Evolutionary conservation across 1,140 invertebrate genomes (phyloP).

Genomic region (Thrips palmi): DNA sequence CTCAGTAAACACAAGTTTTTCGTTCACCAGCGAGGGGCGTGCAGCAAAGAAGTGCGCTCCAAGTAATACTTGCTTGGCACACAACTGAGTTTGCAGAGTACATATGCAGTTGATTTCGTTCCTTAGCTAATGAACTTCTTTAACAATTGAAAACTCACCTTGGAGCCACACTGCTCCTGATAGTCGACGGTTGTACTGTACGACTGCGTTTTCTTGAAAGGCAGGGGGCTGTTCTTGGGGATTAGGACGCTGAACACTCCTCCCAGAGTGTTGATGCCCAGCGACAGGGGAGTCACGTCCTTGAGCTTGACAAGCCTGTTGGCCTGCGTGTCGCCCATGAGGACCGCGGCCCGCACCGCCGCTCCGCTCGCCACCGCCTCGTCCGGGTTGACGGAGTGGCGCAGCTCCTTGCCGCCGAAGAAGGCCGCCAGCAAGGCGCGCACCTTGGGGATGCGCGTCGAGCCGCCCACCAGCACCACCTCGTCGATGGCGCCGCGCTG

Average conservation of each 20-base stretch:
- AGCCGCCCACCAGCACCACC: conserved; percentile 51
- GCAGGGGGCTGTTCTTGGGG: conserved; percentile 43
- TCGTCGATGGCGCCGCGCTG: conserved; percentile 45
- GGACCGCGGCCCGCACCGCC: conserved; percentile 32
- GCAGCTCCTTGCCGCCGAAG: conserved; percentile 45
- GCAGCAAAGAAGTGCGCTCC: too few relatives aligned
- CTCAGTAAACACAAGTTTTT: too few relatives aligned
- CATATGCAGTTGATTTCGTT: too few relatives aligned
- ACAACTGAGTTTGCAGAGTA: too few relatives aligned
- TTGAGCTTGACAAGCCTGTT: conserved; percentile 41
- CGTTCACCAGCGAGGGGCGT: too few relatives aligned
- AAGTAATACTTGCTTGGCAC: too few relatives aligned
- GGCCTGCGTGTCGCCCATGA: conserved; percentile 29
- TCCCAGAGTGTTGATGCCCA: conserved; percentile 37
- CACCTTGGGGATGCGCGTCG: conserved; percentile 38
- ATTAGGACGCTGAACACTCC: conserved; percentile 25
- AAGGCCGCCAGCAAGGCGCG: conserved; percentile 31
- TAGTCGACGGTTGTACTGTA: too few relatives aligned
- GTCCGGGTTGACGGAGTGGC: conserved; percentile 31
- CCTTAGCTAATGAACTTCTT: too few relatives aligned
- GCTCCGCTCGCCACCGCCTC: conserved; percentile 25
- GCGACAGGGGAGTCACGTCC: conserved; percentile 41
- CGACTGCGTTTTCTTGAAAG: conserved; percentile 40
- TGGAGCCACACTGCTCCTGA: too few relatives aligned
- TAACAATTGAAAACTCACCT: too few relatives aligned